These are phyloP conservation scores for Candoia aspera DNA, from an alignment of 2,113 vertebrate species.

Conservation along the genomic window DNA sequence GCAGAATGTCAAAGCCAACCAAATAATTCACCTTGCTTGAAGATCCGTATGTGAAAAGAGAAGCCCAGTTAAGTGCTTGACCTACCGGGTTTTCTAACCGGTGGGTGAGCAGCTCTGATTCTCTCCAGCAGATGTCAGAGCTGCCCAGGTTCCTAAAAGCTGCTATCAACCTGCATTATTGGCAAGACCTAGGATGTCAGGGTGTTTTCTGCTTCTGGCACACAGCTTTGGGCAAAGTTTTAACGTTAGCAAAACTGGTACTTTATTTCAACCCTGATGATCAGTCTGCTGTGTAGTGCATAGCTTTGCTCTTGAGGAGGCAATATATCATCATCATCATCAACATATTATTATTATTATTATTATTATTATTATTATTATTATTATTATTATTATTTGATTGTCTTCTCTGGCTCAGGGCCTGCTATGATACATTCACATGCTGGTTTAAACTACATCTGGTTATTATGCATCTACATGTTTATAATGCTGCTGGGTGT, in stretches of 20 bases:
- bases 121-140: slow-evolving; percentile 21
- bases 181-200: background rate
- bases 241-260: slow-evolving; percentile 36
- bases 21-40: background rate
- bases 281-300: slow-evolving; percentile 39
- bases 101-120: background rate
- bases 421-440: slow-evolving; percentile 22
- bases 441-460: slow-evolving; percentile 34
- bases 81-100: background rate
- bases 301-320: slow-evolving; percentile 54
- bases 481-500: slow-evolving; percentile 56
- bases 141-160: slow-evolving; percentile 1
- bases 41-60: background rate
- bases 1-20: background rate
- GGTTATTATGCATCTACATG: slow-evolving; percentile 10
- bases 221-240: slow-evolving; percentile 6
- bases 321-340: slow-evolving; percentile 21
- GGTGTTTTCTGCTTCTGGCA: background rate
- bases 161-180: background rate
- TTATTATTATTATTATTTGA: background rate
- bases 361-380: no score
- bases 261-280: slow-evolving; percentile 47
- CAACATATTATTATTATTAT: no score
- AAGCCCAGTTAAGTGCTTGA: background rate
- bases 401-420: background rate